Percentiles rank a stretch among this genome's conserved stretches.
These are phyloP conservation scores for Pempheris klunzingeri DNA, from an alignment of 2,797 vertebrate species.

Conservation along the genomic window DNA sequence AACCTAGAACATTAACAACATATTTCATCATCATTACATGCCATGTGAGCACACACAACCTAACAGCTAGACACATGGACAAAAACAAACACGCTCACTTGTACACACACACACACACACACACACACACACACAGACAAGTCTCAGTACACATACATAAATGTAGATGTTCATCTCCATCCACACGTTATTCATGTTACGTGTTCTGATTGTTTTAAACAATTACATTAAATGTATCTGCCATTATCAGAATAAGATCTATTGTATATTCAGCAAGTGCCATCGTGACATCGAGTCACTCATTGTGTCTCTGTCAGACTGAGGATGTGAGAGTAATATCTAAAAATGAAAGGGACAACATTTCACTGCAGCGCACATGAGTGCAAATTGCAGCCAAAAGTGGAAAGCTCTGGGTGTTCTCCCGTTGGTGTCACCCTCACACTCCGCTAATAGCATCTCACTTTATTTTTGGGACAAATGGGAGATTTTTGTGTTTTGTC, in stretches of 20 bases:
- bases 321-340: constrained; percentile 60
- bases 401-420: constrained; percentile 57
- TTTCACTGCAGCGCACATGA: constrained; percentile 50
- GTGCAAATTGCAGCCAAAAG: constrained; percentile 58
- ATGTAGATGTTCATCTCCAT: neutral
- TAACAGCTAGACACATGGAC: neutral
- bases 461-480: constrained; percentile 60
- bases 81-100: constrained; percentile 1
- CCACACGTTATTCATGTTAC: neutral
- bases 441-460: constrained; percentile 56
- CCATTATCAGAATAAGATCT: constrained; percentile 20
- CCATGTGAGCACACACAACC: constrained; percentile 27
- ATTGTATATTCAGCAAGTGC: constrained; percentile 5
- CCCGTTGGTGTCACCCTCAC: constrained; percentile 61
- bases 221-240: constrained; percentile 14
- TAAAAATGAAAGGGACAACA: constrained; percentile 51
- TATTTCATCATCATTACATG: constrained; percentile 71
- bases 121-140: neutral
- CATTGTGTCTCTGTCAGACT: constrained; percentile 31
- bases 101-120: neutral
- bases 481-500: constrained; percentile 25
- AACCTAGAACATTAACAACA: constrained; percentile 65
- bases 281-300: constrained; percentile 35
- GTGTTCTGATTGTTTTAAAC: constrained; percentile 9
- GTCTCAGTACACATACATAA: constrained; percentile 11